Conservation (phyloP, 2,888 invertebrate species). For the Drosophila bunnanda region DNA sequence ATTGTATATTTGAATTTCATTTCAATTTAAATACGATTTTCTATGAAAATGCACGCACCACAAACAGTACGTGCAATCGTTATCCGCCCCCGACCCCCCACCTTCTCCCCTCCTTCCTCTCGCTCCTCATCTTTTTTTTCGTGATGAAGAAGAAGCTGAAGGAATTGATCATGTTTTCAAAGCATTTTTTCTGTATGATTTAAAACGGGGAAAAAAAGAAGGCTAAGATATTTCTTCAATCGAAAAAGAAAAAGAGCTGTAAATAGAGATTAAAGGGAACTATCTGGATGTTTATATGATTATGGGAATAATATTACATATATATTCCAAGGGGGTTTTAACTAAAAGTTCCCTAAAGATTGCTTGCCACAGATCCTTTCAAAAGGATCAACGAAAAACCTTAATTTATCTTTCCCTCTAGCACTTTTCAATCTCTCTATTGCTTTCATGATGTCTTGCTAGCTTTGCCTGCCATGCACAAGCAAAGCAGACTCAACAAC, state of each 20-base stretch:
- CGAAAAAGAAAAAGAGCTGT: not conserved
- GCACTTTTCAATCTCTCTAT: too few relatives aligned
- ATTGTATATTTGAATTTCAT: slow-evolving; percentile 79
- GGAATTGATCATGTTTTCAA: slow-evolving; percentile 49
- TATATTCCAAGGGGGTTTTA: too few relatives aligned
- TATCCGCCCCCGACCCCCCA: slow-evolving; percentile 1
- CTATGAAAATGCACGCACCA: slow-evolving; percentile 78
- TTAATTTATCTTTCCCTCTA: too few relatives aligned
- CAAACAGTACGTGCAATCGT: slow-evolving; percentile 51
- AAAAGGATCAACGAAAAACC: not conserved
- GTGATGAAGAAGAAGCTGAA: slow-evolving; percentile 4
- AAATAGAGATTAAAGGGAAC: slow-evolving; percentile 1
- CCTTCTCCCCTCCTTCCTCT: not conserved
- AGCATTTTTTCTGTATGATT: slow-evolving; percentile 42
- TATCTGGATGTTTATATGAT: not conserved
- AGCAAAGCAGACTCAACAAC: not conserved
- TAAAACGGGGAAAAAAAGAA: not conserved
- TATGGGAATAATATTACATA: not conserved
- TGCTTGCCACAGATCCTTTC: not conserved
- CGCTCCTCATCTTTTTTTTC: too few relatives aligned
- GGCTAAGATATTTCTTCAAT: slow-evolving; percentile 5
- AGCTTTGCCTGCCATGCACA: not conserved
- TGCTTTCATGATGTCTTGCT: too few relatives aligned
- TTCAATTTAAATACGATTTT: slow-evolving; percentile 80
- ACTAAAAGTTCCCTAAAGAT: not conserved